Evolutionary conservation across 2,797 vertebrate species (phyloP), one percentile per base, ranked within the genome.

Genomic region (Miichthys miiuy): DNA sequence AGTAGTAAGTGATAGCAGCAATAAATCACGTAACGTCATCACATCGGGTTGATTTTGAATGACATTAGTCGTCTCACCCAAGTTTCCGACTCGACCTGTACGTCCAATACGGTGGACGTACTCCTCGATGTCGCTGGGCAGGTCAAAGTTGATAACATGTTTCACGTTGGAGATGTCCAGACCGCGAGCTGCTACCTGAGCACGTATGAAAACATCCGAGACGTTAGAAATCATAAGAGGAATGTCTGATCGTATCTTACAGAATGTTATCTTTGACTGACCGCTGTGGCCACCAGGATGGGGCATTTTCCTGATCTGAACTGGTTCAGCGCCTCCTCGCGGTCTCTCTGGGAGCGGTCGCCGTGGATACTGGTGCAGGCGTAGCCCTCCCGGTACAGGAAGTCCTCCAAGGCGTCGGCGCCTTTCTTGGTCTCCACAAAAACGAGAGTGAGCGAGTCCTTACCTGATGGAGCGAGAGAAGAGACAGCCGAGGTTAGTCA

Each of bases 361-460:
- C 98, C 98, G 0, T 99, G 97, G 91, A 99, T 99, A 88, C 97
- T 98, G 83, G 98, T 99, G 80, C 97, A 98, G 82, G 97, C 97
- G 52, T 98, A 98, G 18, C 97, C 97, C 90, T 99, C 97, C 7
- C 95, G 96, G 81, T 97, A 98, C 65, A 99, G 87, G 93, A 98
- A 99, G 91, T 98, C 96, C 81, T 99, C 97, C 68, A 99, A 89
- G 70, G 97, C 96, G 67, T 99, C 98, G 0, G 97, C 98, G 3
- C 97, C 97, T 78, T 98, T 99, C 91, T 99, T 99, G 79, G 98
- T 99, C 92, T 99, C 98, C 94, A 99, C 98, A 0, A 99, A 99
- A 68, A 99, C 98, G 90, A 99, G 91, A 14, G 97, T 99, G 91
- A 99, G 77, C 0, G 97, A 99, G 89, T 99, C 97, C 79, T 98